Percentiles rank a stretch among this genome's conserved stretches.
Conservation (phyloP, 1,140 invertebrate genomes). For the Drosophila teissieri region DNA sequence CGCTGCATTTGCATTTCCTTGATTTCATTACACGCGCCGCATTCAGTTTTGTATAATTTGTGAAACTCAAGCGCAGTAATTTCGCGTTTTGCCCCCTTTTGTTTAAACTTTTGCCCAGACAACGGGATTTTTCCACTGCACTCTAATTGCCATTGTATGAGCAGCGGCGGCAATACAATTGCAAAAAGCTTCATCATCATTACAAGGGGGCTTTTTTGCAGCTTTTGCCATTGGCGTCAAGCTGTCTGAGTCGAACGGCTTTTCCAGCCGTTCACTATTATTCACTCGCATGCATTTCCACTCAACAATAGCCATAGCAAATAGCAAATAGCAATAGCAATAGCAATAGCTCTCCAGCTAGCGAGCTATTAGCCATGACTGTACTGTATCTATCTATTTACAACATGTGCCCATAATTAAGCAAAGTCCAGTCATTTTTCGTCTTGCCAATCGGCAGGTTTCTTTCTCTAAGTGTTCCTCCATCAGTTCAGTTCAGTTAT, state of each 20-base stretch:
- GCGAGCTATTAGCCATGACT: conserved; percentile 1
- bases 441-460: conserved; percentile 15
- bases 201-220: conserved; percentile 57
- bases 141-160: conserved; percentile 68
- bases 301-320: conserved; percentile 2
- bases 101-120: conserved; percentile 50
- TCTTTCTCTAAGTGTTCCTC: conserved; percentile 1
- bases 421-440: conserved; percentile 21
- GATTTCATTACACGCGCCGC: conserved; percentile 34
- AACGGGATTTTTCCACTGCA: conserved; percentile 73
- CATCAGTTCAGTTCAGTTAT: conserved; percentile 12
- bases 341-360: conserved; percentile 2
- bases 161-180: conserved; percentile 7
- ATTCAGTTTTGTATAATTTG: conserved; percentile 13
- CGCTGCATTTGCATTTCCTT: conserved; percentile 40
- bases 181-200: conserved; percentile 76
- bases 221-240: conserved; percentile 71
- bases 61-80: conserved; percentile 42
- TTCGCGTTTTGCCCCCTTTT: conserved; percentile 37
- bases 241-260: conserved; percentile 76
- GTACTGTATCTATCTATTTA: conserved; percentile 24
- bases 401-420: conserved; percentile 54
- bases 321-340: conserved; percentile 2
- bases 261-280: conserved; percentile 65
- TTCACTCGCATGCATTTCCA: conserved; percentile 53